Evolutionary conservation across 2,797 vertebrate species (phyloP).

Genomic region (Ataeniobius toweri): DNA sequence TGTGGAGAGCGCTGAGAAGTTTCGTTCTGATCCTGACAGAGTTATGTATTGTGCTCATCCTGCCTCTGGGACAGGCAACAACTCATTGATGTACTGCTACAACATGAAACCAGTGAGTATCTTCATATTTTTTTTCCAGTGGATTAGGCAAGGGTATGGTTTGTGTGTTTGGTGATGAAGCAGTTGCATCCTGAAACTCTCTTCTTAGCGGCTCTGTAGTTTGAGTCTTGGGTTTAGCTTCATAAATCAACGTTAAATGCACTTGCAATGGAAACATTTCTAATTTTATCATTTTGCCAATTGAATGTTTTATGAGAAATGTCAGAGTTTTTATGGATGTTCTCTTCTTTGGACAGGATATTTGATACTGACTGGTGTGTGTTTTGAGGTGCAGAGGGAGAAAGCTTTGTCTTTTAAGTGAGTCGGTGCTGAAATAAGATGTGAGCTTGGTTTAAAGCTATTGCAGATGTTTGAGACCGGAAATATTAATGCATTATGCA

Average conservation of each 20-base stretch:
- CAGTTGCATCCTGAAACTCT: slow-evolving; percentile 18
- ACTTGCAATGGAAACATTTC: neutral
- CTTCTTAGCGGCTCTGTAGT: slow-evolving; percentile 20
- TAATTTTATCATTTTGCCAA: neutral
- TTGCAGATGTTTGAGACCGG: slow-evolving; percentile 8
- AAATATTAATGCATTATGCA: neutral
- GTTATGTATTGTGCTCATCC: slow-evolving; percentile 95
- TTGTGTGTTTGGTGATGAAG: slow-evolving; percentile 21
- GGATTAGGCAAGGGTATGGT: neutral
- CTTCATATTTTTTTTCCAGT: slow-evolving; percentile 3
- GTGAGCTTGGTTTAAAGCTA: neutral
- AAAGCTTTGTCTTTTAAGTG: slow-evolving; percentile 16
- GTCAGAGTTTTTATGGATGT: neutral
- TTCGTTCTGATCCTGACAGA: slow-evolving; percentile 56
- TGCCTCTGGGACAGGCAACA: slow-evolving; percentile 88
- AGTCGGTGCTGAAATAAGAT: slow-evolving; percentile 8
- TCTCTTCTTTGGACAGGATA: neutral
- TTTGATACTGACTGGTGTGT: slow-evolving; percentile 22
- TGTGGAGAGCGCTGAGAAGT: slow-evolving; percentile 65
- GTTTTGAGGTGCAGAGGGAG: neutral
- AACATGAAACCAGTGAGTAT: slow-evolving; percentile 93
- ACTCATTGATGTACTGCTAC: slow-evolving; percentile 94
- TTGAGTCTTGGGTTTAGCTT: slow-evolving; percentile 9
- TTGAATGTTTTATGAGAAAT: neutral
- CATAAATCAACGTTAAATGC: neutral